These are phyloP conservation scores for Rhombomys opimus DNA, from an alignment of 2,113 vertebrate genomes.

Conservation along the genomic window DNA sequence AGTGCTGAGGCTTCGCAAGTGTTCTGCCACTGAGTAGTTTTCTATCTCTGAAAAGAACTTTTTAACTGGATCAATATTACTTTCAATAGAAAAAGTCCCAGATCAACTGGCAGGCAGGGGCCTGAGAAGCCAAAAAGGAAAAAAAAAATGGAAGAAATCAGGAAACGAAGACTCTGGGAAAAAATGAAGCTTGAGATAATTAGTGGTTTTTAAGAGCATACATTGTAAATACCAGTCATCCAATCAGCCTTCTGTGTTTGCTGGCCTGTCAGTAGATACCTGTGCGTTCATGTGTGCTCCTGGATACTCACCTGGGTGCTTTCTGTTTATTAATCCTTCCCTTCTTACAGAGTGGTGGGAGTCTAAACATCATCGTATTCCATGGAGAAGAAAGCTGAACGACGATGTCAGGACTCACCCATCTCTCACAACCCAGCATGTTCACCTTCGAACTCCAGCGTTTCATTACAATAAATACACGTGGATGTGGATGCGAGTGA, in stretches of 20 bases:
- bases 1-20: neutral
- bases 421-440: neutral
- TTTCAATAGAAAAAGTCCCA: neutral
- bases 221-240: neutral
- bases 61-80: neutral
- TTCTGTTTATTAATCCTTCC: neutral
- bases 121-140: neutral
- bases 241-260: neutral
- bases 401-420: neutral
- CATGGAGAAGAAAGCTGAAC: neutral
- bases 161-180: constrained; percentile 23
- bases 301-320: neutral
- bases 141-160: neutral
- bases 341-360: neutral
- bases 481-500: neutral
- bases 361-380: neutral
- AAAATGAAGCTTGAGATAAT: constrained; percentile 9
- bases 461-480: no score
- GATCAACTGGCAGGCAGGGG: neutral
- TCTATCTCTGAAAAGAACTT: neutral
- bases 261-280: neutral
- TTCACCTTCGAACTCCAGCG: neutral
- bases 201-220: neutral
- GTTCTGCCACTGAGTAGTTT: neutral
- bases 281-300: neutral